Evolutionary conservation across 2,888 invertebrate species (phyloP), one percentile per base, ranked within the genome.

Genomic region (Mimas tiliae): DNA sequence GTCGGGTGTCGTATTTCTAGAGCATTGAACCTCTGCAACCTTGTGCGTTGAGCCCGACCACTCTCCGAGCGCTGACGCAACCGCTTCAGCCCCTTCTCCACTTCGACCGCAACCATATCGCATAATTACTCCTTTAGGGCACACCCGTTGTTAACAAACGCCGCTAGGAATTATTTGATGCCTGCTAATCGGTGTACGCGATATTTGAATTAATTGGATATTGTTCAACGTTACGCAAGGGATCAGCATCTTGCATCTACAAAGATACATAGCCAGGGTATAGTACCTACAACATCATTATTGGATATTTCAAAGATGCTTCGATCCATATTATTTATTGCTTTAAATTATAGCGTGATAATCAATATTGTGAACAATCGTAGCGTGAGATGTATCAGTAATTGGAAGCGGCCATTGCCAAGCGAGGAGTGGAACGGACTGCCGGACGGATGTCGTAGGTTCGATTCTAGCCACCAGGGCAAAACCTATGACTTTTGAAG

Each of bases 21-120:
- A 93, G 91, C 93, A 92, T 92, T 93, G 93, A 93, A 93, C 93
- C 90, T 91, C 87, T 86, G 88, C 93, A 93, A 93, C 93, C 93
- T 93, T 93, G 93, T 91, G 88, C 87, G 86, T 93, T 93, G 93
- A 92, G 91, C 77, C 85, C 88, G 88, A 81, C 92, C 93, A 89
- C 90, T 91, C 92, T 91, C 92, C 83, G 88, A 79, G 81, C 83
- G 86, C 87, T 92, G 91, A 92, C 90, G 92, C 92, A 93, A 93
- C 87, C 81, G 73, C 84, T 85, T 77, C 89, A 90, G 90, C 91
- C 90, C 92, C 90, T 91, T 91, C 93, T 91, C 90, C 82, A 77
- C 82, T 82, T 74, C 84, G 80, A 81, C 84, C 81, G 83, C 84
- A 85, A 82, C 83, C 79, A 83, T 83, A 89, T 87, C 87, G 83